Evolutionary conservation across 2,888 invertebrate genomes (phyloP).

Genomic region (Fragum whitleyi): DNA sequence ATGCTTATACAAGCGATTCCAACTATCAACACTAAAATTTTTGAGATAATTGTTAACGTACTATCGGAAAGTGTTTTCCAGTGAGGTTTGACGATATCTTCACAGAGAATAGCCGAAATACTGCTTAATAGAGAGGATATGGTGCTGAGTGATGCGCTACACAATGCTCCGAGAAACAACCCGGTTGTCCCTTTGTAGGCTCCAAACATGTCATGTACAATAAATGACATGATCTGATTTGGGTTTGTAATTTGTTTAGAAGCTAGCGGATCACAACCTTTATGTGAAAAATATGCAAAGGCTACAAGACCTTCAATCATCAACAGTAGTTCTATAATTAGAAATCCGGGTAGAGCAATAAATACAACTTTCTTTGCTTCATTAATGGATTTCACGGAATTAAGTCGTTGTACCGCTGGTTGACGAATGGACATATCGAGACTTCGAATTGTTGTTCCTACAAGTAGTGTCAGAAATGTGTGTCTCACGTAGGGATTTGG

Average conservation of each 20-base stretch:
- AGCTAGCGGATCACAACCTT: conserved; percentile 29
- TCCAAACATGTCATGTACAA: conserved; percentile 22
- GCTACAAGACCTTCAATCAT: conserved; percentile 35
- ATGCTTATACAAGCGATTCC: conserved; percentile 13
- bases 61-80: background rate
- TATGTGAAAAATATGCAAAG: conserved; percentile 22
- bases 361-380: conserved; percentile 28
- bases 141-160: conserved; percentile 26
- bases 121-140: conserved; percentile 24
- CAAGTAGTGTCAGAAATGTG: conserved; percentile 24
- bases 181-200: conserved; percentile 15
- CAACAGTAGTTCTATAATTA: conserved; percentile 5
- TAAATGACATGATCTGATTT: conserved; percentile 26
- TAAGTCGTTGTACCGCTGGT: conserved; percentile 23
- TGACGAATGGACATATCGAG: conserved; percentile 7
- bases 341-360: conserved; percentile 16
- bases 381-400: conserved; percentile 12
- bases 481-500: conserved; percentile 28
- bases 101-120: conserved; percentile 20
- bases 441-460: conserved; percentile 3
- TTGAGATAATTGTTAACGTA: conserved; percentile 12
- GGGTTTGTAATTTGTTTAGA: conserved; percentile 25
- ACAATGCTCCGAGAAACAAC: conserved; percentile 16
- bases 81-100: conserved; percentile 2
- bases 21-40: conserved; percentile 5